Percentiles rank a stretch among this genome's conserved stretches.
Evolutionary conservation across 1,140 invertebrate species (phyloP).

Genomic region (Littorina saxatilis): DNA sequence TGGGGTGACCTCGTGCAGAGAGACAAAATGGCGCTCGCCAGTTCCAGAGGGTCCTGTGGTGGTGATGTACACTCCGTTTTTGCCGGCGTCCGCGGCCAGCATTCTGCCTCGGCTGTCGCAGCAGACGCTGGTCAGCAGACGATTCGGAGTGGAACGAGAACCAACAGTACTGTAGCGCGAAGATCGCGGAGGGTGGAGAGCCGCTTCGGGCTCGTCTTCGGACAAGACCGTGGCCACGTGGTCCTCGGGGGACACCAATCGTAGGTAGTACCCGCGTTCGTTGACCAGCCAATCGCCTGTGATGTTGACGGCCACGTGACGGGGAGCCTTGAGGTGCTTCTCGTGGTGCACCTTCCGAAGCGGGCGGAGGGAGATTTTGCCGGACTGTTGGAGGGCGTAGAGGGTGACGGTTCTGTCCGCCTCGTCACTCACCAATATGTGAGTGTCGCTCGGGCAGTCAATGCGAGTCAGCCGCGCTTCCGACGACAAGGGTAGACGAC

Average conservation of each 20-base stretch:
- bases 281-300: conserved; percentile 29
- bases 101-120: conserved; percentile 13
- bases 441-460: background rate
- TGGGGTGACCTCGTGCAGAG: background rate
- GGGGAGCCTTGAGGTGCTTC: background rate
- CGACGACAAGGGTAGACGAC: background rate
- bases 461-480: background rate
- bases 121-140: conserved; percentile 5
- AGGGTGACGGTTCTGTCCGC: background rate
- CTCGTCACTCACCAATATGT: conserved; percentile 22
- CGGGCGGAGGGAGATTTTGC: background rate
- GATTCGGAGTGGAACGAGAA: background rate
- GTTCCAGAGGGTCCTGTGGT: background rate
- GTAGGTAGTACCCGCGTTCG: conserved; percentile 11
- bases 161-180: background rate
- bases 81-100: conserved; percentile 1
- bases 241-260: conserved; percentile 16
- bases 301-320: conserved; percentile 29
- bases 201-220: conserved; percentile 17
- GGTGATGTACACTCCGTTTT: conserved; percentile 24
- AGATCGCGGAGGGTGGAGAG: background rate
- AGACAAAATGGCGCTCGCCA: conserved; percentile 25
- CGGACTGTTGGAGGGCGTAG: background rate
- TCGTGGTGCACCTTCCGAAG: background rate
- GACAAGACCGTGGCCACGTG: conserved; percentile 21